These are phyloP conservation scores for Psix sp. DNA, from an alignment of 1,140 invertebrate species.

Conservation along the genomic window DNA sequence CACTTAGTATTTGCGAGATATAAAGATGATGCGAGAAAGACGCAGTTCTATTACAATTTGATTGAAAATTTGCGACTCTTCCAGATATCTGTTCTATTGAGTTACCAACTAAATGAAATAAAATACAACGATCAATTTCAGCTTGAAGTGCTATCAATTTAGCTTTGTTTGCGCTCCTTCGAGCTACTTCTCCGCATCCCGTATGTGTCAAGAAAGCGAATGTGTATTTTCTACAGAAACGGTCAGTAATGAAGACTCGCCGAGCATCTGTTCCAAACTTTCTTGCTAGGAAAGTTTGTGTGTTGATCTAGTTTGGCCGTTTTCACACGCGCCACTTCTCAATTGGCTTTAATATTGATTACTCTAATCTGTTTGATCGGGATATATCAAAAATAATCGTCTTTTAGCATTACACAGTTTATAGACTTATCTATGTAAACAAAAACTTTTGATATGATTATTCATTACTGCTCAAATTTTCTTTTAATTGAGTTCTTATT, in stretches of 20 bases:
- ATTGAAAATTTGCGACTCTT: too few species aligned
- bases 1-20: too few species aligned
- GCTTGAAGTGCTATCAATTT: conserved; percentile 11
- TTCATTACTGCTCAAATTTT: too few species aligned
- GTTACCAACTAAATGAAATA: too few species aligned
- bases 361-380: conserved; percentile 10
- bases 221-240: conserved; percentile 17
- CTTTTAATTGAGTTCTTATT: too few species aligned
- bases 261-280: conserved; percentile 29
- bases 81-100: too few species aligned
- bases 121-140: too few species aligned
- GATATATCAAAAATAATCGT: background rate
- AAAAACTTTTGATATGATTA: too few species aligned
- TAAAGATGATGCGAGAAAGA: too few species aligned
- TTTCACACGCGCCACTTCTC: conserved; percentile 1
- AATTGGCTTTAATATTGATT: conserved; percentile 18
- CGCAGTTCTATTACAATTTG: too few species aligned
- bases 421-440: too few species aligned
- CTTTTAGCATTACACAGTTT: too few species aligned
- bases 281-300: conserved; percentile 38
- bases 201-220: conserved; percentile 2
- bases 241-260: conserved; percentile 33
- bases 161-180: conserved; percentile 14
- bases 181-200: conserved; percentile 5
- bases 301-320: conserved; percentile 31